Evolutionary conservation across 2,797 vertebrate species (phyloP), one percentile per base, ranked within the genome.

Genomic region (Chaenodraco wilsoni): DNA sequence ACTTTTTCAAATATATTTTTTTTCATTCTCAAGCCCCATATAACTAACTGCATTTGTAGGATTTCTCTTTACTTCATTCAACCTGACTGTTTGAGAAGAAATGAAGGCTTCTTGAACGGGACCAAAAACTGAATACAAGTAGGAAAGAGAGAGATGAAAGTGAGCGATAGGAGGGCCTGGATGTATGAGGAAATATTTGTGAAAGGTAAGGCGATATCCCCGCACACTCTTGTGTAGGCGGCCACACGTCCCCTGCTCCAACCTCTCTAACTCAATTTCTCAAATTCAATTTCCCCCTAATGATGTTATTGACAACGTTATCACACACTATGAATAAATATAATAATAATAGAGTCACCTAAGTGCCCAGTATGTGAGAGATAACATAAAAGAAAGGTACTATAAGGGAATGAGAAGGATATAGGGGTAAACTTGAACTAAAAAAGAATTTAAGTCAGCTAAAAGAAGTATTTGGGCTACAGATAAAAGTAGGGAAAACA

Each of bases 201-300:
- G 63, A 60, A 76, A 57, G 69, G 91, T 88, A 93, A 93, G 82
- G 61, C 7, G 73, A 94, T 90, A 91, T 85, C 88, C 79, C 78
- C 80, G 33, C 83, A 78, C 75, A 82, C 72, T 87, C 62, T 4
- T 81, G 79, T 67, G 74, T 62, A 79, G 82, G 85, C 76, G 48
- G 69, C 75, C 86, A 78, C 74, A 31, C 48, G 75, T 85, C 75
- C 78, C 79, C 54, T 7, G 63, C 79, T 90, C 76, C 84, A 90
- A 77, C 65, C 83, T 78, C 72, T 82, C 74, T 93, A 93, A 94
- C 90, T 94, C 87, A 89, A 93, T 94, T 94, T 91, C 60, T 87
- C 58, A 89, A 94, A 94, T 93, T 91, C 54, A 89, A 93, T 94
- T 93, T 91, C 81, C 85, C 84, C 74, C 74, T 90, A 90, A 92